Evolutionary conservation across 2,797 vertebrate species (phyloP).

Genomic region (Ctenosaura bakeri): DNA sequence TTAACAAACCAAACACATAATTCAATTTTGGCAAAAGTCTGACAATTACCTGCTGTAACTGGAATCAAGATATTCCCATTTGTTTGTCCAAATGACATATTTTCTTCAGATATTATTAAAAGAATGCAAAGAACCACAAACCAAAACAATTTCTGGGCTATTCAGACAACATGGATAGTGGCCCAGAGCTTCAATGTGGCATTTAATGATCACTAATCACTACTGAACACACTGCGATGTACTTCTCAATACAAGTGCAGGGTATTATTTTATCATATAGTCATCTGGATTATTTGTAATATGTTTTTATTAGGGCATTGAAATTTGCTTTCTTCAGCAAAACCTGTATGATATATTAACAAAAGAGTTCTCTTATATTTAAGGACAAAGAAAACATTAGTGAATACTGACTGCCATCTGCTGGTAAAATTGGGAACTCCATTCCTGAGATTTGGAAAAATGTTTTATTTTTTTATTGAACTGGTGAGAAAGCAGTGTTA

Average conservation of each 20-base stretch:
- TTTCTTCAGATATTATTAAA: not conserved
- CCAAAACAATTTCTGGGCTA: not conserved
- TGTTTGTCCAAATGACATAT: not conserved
- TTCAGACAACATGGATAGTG: not conserved
- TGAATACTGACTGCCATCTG: conserved; percentile 75
- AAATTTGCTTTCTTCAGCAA: not conserved
- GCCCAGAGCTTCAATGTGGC: not conserved
- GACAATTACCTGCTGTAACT: not conserved
- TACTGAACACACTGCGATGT: not conserved
- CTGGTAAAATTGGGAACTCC: conserved; percentile 26
- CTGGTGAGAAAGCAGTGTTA: not conserved
- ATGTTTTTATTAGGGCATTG: no score
- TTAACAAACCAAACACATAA: not conserved
- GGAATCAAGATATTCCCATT: not conserved
- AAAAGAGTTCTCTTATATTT: not conserved
- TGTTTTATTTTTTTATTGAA: not conserved
- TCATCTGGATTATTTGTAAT: not conserved
- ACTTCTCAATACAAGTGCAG: not conserved
- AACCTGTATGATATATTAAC: not conserved
- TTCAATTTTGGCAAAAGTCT: not conserved
- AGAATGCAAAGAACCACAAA: not conserved
- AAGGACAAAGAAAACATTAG: not conserved
- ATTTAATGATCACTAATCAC: not conserved
- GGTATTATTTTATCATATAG: no score
- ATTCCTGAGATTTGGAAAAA: not conserved